A percentile compares a stretch with the other conserved stretches of the same genome.
These are phyloP conservation scores for Nycticebus coucang DNA, from an alignment of 2,113 vertebrate species.

Conservation along the genomic window DNA sequence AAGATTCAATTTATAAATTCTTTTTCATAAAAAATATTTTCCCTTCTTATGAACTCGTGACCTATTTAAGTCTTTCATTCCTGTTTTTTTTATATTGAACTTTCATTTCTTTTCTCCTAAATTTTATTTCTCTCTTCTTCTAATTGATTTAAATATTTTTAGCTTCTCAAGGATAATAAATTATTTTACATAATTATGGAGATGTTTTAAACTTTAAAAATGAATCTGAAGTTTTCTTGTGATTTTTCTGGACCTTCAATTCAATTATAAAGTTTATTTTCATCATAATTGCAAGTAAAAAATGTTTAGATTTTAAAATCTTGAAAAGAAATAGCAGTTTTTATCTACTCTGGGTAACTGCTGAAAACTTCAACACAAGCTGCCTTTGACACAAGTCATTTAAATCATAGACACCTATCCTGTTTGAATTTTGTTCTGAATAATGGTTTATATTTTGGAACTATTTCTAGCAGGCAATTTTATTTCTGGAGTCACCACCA, in stretches of 20 bases:
- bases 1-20: neutral
- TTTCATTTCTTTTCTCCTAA: neutral
- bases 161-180: neutral
- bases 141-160: slow-evolving; percentile 14
- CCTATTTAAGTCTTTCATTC: neutral
- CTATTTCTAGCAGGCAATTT: slow-evolving; percentile 60
- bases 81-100: neutral
- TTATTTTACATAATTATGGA: neutral
- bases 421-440: slow-evolving; percentile 53
- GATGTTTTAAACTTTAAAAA: slow-evolving; percentile 21
- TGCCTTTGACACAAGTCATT: slow-evolving; percentile 59
- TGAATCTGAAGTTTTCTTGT: neutral
- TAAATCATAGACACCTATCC: slow-evolving; percentile 53
- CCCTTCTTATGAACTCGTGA: neutral
- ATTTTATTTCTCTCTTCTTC: slow-evolving; percentile 23
- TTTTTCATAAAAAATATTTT: neutral
- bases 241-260: neutral
- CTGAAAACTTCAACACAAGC: neutral
- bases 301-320: slow-evolving; percentile 43
- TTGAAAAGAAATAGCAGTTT: slow-evolving; percentile 40
- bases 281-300: neutral
- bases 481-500: slow-evolving; percentile 23
- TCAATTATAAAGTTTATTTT: slow-evolving; percentile 26
- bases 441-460: slow-evolving; percentile 54
- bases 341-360: slow-evolving; percentile 3